These are phyloP conservation scores for Smittia sp. DNA, from an alignment of 2,888 invertebrate species.

Conservation along the genomic window DNA sequence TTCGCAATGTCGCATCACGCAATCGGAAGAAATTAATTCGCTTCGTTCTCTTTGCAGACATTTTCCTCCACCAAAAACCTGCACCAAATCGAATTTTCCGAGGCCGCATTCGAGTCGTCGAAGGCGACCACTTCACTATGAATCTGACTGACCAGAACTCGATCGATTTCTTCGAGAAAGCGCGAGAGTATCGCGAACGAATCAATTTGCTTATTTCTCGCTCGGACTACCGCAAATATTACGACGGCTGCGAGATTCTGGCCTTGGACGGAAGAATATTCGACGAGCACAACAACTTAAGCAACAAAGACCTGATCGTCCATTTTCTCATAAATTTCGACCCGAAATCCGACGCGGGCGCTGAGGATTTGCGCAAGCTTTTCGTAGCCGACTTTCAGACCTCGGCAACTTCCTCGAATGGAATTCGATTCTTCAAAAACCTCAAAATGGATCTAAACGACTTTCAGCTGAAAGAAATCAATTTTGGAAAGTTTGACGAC, in stretches of 20 bases:
- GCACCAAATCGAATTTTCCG: constrained; percentile 78
- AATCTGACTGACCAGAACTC: constrained; percentile 67
- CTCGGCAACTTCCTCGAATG: neutral
- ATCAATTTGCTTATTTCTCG: constrained; percentile 71
- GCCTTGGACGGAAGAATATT: constrained; percentile 77
- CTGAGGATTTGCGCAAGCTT: constrained; percentile 26
- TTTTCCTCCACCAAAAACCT: constrained; percentile 69
- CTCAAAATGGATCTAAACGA: constrained; percentile 31
- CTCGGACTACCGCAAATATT: constrained; percentile 72
- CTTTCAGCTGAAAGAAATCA: constrained; percentile 34
- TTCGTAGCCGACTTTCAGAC: constrained; percentile 37
- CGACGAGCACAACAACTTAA: constrained; percentile 52
- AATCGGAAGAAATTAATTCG: constrained; percentile 16
- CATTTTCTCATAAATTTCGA: constrained; percentile 85
- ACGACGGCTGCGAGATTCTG: constrained; percentile 74
- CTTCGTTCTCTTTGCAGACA: constrained; percentile 59
- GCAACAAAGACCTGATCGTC: constrained; percentile 68
- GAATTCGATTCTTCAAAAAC: constrained; percentile 30
- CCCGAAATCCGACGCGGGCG: constrained; percentile 52
- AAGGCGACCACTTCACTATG: constrained; percentile 67
- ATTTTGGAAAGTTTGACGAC: constrained; percentile 40
- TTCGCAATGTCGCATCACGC: neutral
- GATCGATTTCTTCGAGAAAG: constrained; percentile 68
- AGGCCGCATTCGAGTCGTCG: constrained; percentile 71
- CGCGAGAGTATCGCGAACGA: constrained; percentile 71